Conservation (phyloP, 2,888 invertebrate species). For the Parapristionchus giblindavisi region DNA sequence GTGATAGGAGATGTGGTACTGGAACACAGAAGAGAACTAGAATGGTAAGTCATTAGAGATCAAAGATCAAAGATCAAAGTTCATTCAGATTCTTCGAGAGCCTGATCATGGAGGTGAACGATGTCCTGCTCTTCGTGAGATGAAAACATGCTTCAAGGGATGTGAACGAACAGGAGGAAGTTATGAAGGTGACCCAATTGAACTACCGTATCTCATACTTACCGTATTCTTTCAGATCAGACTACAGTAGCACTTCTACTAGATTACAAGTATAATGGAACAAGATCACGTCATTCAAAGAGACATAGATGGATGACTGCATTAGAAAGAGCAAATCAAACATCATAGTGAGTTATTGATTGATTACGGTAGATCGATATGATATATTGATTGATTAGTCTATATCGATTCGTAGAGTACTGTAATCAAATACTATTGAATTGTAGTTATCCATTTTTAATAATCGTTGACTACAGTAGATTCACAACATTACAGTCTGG, state of each 20-base stretch:
- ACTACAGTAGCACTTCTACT: slow-evolving; percentile 65
- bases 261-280: slow-evolving; percentile 59
- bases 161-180: slow-evolving; percentile 40
- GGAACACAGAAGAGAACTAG: slow-evolving; percentile 46
- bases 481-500: too few relatives aligned
- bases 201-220: background rate
- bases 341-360: slow-evolving; percentile 20
- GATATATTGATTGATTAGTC: background rate
- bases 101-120: slow-evolving; percentile 53
- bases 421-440: background rate
- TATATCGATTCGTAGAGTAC: background rate
- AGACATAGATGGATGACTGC: slow-evolving; percentile 39
- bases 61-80: too few relatives aligned
- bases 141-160: slow-evolving; percentile 54
- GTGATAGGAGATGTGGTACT: slow-evolving; percentile 52
- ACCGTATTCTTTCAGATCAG: slow-evolving; percentile 47
- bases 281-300: slow-evolving; percentile 42
- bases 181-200: slow-evolving; percentile 21
- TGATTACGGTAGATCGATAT: background rate
- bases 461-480: too few relatives aligned
- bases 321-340: slow-evolving; percentile 17
- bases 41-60: background rate
- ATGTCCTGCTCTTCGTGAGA: slow-evolving; percentile 55
- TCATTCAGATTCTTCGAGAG: slow-evolving; percentile 42
- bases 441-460: too few relatives aligned